Percentiles rank a stretch among this genome's conserved stretches.
phyloP scores from a whole-genome alignment of 2,888 invertebrate genomes.

The Athetis lepigone region DNA sequence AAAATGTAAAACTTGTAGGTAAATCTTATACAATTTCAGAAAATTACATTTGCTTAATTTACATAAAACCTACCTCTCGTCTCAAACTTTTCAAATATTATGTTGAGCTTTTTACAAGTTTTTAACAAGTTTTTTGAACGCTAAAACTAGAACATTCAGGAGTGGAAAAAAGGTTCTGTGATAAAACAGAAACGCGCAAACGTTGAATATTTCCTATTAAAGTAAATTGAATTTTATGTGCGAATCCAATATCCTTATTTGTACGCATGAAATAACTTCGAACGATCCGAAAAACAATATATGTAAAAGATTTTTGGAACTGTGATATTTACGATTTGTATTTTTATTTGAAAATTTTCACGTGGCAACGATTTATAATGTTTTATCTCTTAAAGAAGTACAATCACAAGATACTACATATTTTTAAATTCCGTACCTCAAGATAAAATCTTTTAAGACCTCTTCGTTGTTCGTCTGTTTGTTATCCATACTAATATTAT shows the following conservation, averaged over 20 bases:
- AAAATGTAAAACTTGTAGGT: neutral
- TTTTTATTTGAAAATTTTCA: neutral
- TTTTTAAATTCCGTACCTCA: too few relatives aligned
- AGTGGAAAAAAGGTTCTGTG: conserved; percentile 20
- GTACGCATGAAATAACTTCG: conserved; percentile 19
- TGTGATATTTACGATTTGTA: neutral
- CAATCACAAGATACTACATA: neutral
- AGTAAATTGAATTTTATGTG: conserved; percentile 47
- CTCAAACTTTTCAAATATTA: conserved; percentile 38
- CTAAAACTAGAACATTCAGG: conserved; percentile 18
- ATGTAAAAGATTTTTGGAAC: conserved; percentile 25
- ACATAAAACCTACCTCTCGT: conserved; percentile 22
- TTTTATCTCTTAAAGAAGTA: neutral
- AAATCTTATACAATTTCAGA: neutral
- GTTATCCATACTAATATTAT: too few relatives aligned
- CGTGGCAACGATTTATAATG: neutral
- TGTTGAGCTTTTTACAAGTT: conserved; percentile 13
- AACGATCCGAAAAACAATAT: conserved; percentile 32
- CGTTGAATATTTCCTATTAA: conserved; percentile 38
- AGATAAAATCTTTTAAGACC: too few relatives aligned
- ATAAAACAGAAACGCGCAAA: conserved; percentile 21
- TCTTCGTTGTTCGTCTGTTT: too few relatives aligned
- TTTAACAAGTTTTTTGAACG: conserved; percentile 26
- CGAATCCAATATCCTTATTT: conserved; percentile 41
- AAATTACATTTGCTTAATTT: conserved; percentile 12